Evolutionary conservation across 2,888 invertebrate species (phyloP), one percentile per base, ranked within the genome.

Genomic region (Athalia circularis): DNA sequence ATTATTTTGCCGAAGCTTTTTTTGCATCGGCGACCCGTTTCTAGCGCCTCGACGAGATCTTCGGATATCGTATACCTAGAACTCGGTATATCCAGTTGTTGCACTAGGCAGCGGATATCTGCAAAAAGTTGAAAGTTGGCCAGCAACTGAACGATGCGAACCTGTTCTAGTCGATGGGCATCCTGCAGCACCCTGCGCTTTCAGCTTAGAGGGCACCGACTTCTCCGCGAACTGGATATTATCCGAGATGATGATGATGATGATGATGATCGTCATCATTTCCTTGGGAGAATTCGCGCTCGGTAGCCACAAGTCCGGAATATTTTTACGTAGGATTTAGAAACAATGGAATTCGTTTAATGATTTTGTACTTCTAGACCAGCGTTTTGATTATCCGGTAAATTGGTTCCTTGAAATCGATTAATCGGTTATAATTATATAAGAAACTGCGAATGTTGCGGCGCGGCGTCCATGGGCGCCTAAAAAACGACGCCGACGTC

Each of bases 71-170:
- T 77, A 68, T 78, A 78, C 78, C 72, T 74, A 78, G 78, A 78
- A 78, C 78, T 80, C 79, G 68, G 64, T 78, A 29, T 13, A 8
- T 15, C 13, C 80, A 82, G 82, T 81, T 80, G 84, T 83, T 84
- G 81, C 82, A 77, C 84, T 84, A 84, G 78, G 54, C 65, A 50
- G 75, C 43, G 81, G 82, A 80, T 82, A 84, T 81, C 81, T 82
- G 83, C 84, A 86, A 86, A 86, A 86, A 86, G 80, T 83, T 81
- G 82, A 62, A 62, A 75, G 62, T 75, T 75, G 50, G 62, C 75
- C 62, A 62, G 62, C 62, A 75, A 47, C 62, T 29, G 62, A 82
- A 85, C 78, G 61, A 68, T 79, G 82, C 85, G 82, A 85, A 85
- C 85, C 83, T 82, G 85, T 84, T 86, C 82, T 78, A 62, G 78